Evolutionary conservation across 2,113 vertebrate genomes (phyloP), one percentile per base, ranked within the genome.

Genomic region (Apistogramma diplotaenia): DNA sequence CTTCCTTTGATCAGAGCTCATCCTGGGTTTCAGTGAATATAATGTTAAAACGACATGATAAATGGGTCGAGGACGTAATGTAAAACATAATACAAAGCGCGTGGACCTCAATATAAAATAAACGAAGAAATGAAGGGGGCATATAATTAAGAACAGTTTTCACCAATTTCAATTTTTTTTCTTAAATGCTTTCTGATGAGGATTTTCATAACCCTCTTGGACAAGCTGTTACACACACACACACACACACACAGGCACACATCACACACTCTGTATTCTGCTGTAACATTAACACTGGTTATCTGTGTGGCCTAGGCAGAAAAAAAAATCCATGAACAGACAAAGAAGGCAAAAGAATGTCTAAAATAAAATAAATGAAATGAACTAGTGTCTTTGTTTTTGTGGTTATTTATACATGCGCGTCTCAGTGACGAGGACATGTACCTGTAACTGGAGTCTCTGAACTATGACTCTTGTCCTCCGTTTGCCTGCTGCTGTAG

Each of bases 391-490:
- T 92, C 86, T 92, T 81, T 91, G 81, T 87, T 71, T 71, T 74
- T 83, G 81, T 46, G 31, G 29, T 78, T 80, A 71, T 85, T 74
- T 76, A 58, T 75, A 91, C 89, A 87, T 86, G 74, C 80, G 77
- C 61, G 87, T 91, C 93, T 95, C 94, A 96, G 93, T 95, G 95
- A 93, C 93, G 91, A 88, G 94, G 93, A 91, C 94, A 94, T 89
- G 95, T 96, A 97, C 97, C 97, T 97, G 97, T 96, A 95, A 96
- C 95, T 79, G 96, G 74, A 90, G 94, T 92, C 91, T 96, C 97
- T 94, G 90, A 94, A 95, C 95, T 96, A 93, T 91, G 94, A 89
- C 94, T 94, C 91, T 95, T 96, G 84, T 96, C 96, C 82, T 96
- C 95, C 31, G 93, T 84, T 55, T 96, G 96, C 91, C 96, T 94